A percentile compares a stretch with the other conserved stretches of the same genome.
Evolutionary conservation across 2,888 invertebrate genomes (phyloP).

Genomic region (Chirona hameri): DNA sequence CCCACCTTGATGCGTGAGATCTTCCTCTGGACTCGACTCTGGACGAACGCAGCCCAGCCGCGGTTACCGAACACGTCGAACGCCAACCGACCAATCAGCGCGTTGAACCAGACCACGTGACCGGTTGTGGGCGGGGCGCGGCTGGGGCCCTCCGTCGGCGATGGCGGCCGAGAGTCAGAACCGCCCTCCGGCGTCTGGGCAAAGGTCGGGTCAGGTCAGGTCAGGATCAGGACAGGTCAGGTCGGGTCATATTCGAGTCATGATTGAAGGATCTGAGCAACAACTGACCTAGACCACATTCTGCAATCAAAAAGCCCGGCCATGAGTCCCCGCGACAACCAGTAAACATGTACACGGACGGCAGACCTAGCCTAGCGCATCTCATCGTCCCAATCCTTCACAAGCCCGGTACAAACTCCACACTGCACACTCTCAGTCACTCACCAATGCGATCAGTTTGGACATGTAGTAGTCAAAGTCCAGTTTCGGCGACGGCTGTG

Average conservation of each 20-base stretch:
- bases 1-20: conserved; percentile 70
- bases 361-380: no score
- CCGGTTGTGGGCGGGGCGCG: conserved; percentile 40
- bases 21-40: conserved; percentile 78
- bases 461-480: conserved; percentile 28
- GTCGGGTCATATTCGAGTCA: neutral
- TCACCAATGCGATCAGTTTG: neutral
- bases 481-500: neutral
- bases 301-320: no score
- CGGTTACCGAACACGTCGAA: conserved; percentile 78
- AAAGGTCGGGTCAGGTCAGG: conserved; percentile 25
- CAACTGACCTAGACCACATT: neutral
- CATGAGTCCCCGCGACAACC: no score
- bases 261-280: neutral
- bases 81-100: conserved; percentile 68
- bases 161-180: conserved; percentile 31
- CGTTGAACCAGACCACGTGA: conserved; percentile 71
- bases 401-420: no score
- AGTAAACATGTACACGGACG: no score
- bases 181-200: conserved; percentile 36
- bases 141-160: neutral
- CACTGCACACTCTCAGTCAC: neutral
- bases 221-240: conserved; percentile 36
- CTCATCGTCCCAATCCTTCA: no score
- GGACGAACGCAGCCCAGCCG: conserved; percentile 63